Percentiles rank a stretch among this genome's conserved stretches.
Evolutionary conservation across 2,797 vertebrate genomes (phyloP).

Genomic region (Rhincodon typus): DNA sequence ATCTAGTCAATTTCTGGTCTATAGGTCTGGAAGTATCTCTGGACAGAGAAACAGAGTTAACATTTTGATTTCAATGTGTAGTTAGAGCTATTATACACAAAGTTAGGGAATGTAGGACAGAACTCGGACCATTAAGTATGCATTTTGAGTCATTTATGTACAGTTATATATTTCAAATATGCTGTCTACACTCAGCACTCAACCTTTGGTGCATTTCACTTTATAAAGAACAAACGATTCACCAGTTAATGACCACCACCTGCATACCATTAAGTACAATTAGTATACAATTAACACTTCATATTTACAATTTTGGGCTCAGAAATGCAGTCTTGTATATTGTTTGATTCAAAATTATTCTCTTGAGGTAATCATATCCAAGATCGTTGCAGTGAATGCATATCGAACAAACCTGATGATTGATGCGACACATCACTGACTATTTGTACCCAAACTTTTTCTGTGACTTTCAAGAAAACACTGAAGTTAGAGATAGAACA

Average conservation of each 20-base stretch:
- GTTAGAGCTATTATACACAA: background rate
- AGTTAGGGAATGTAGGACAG: background rate
- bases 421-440: slow-evolving; percentile 19
- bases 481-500: background rate
- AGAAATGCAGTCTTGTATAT: background rate
- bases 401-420: background rate
- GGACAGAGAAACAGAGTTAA: background rate
- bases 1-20: too few relatives aligned
- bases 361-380: background rate
- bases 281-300: background rate
- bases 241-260: background rate
- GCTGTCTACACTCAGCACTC: background rate
- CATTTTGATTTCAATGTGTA: background rate
- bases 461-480: background rate
- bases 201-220: background rate
- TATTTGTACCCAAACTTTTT: background rate
- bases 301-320: background rate
- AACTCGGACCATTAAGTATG: background rate
- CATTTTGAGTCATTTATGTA: background rate
- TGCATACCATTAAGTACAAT: background rate
- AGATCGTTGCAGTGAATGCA: slow-evolving; percentile 1
- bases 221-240: background rate
- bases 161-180: background rate
- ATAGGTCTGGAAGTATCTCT: too few relatives aligned
- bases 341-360: slow-evolving; percentile 13